A percentile compares a stretch with the other conserved stretches of the same genome.
Evolutionary conservation across 2,113 vertebrate species (phyloP).

Genomic region (Abramis brama): DNA sequence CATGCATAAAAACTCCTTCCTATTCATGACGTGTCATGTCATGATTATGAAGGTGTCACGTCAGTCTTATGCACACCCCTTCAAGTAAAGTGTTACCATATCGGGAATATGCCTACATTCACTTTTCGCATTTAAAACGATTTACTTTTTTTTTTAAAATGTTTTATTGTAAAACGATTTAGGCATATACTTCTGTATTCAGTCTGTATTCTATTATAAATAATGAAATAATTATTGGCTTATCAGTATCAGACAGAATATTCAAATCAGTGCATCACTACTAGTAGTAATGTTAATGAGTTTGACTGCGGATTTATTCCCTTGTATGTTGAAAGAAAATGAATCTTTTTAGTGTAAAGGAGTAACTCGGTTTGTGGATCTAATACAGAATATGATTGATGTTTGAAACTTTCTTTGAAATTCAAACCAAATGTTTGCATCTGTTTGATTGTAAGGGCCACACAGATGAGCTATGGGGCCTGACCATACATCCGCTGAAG

Average conservation of each 20-base stretch:
- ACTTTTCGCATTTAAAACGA: not conserved
- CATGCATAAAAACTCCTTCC: too few species aligned
- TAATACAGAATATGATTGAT: not conserved
- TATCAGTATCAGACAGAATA: not conserved
- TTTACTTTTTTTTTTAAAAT: too few species aligned
- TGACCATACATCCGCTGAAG: conserved; percentile 88
- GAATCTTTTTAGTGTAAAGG: not conserved
- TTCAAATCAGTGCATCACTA: not conserved
- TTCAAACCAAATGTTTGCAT: not conserved
- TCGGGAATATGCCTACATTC: not conserved
- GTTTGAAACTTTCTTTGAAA: not conserved
- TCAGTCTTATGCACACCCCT: too few species aligned
- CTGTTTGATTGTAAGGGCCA: conserved; percentile 80
- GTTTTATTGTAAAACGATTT: too few species aligned
- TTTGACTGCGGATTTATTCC: not conserved
- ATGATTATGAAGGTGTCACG: too few species aligned
- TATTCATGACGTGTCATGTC: too few species aligned
- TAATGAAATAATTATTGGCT: not conserved
- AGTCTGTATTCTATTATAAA: too few species aligned
- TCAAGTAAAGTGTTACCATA: too few species aligned
- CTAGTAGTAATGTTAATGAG: not conserved
- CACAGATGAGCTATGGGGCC: conserved; percentile 96
- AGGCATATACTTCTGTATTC: too few species aligned
- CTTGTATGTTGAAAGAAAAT: not conserved
- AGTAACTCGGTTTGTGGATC: not conserved